Conservation (phyloP, 2,797 vertebrate genomes). For the Periophthalmus magnuspinnatus region DNA sequence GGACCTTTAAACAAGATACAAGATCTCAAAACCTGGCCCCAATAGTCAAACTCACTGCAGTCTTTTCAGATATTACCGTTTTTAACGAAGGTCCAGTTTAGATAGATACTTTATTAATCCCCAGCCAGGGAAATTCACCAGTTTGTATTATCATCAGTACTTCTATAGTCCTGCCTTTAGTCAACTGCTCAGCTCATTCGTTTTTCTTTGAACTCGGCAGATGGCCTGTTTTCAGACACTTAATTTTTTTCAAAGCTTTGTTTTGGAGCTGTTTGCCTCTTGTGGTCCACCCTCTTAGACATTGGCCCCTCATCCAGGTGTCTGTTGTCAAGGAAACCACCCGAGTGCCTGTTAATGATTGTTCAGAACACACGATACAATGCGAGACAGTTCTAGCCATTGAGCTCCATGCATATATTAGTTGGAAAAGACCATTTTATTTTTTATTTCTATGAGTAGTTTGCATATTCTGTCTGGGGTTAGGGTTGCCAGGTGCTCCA, state of each 20-base stretch:
- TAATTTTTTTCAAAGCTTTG: not conserved
- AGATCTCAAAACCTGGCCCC: too few relatives aligned
- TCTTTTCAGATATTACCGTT: too few relatives aligned
- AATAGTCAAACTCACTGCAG: too few relatives aligned
- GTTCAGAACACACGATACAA: not conserved
- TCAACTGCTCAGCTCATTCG: not conserved
- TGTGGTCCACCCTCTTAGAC: not conserved
- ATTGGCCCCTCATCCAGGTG: not conserved
- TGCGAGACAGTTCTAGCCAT: not conserved
- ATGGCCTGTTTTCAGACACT: not conserved
- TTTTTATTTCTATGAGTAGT: not conserved
- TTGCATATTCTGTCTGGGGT: too few relatives aligned
- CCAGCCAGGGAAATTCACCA: too few relatives aligned
- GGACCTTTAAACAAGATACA: too few relatives aligned
- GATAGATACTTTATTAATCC: too few relatives aligned
- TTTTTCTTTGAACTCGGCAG: not conserved
- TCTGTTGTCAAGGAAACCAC: not conserved
- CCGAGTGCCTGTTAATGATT: not conserved
- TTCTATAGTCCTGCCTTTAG: not conserved
- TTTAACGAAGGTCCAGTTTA: too few relatives aligned
- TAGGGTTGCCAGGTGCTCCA: too few relatives aligned
- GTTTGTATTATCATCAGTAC: too few relatives aligned
- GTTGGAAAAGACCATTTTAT: not conserved
- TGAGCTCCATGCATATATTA: not conserved
- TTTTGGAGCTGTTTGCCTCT: not conserved